Evolutionary conservation across 2,113 vertebrate species (phyloP), one percentile per base, ranked within the genome.

Genomic region (Centropus unirufus): DNA sequence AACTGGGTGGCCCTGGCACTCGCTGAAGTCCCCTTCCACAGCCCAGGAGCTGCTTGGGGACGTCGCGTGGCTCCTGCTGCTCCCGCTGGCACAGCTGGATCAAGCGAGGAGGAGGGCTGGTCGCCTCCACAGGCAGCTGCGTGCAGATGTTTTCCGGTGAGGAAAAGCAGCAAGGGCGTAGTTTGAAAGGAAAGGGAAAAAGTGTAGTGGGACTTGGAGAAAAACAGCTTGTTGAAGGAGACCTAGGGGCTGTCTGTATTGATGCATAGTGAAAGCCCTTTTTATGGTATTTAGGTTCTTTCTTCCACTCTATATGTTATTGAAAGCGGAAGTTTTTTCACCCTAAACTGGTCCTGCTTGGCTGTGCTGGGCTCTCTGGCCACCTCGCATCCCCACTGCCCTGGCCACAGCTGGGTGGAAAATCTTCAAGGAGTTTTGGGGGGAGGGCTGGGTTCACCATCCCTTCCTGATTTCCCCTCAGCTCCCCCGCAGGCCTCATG

Each of bases 1-100:
- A 95, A 42, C 84, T 96, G 96, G 94, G 91, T 95, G 93, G 93
- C 91, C 94, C 87, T 63, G 63, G 40, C 4, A 1, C 61, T 69
- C 2, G 14, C 39, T 6, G 5, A 79, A 85, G 74, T 62, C 78
- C 51, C 87, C 70, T 72, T 83, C 57, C 57, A 44, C 67, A 78
- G 70, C 67, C 49, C 81, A 49, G 80, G 89, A 93, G 89, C 76
- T 89, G 83, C 81, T 14, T 3, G 4, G 88, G 80, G 86, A 92
- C 6, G 42, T 58, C 1, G 26, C 0, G 11, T 66, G 85, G 78
- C 77, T 84, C 78, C 68, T 0, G 4, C 70, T 62, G 74, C 61
- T 92, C 76, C 75, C 1, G 8, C 67, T 12, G 5, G 66, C 5
- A 5, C 92, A 94, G 91, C 83, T 94, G 91, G 73, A 64, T 67